A percentile compares a stretch with the other conserved stretches of the same genome.
phyloP scores from a whole-genome alignment of 2,797 vertebrate species.

The Mormyrops boulengeri region DNA sequence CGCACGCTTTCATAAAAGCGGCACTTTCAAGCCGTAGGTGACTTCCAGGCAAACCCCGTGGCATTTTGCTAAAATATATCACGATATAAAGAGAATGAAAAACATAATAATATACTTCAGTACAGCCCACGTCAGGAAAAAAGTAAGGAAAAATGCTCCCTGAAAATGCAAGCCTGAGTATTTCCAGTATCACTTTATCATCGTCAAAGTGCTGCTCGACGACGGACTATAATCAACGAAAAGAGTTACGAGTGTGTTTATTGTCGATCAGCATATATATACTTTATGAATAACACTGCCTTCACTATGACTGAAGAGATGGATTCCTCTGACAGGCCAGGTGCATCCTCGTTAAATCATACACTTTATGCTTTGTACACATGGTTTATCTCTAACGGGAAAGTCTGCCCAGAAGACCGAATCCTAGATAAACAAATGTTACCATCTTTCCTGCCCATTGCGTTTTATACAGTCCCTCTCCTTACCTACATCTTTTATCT shows the following conservation, averaged over 20 bases:
- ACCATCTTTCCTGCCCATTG: background rate
- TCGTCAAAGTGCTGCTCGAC: background rate
- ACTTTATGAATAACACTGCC: background rate
- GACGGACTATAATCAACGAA: background rate
- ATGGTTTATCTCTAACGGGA: background rate
- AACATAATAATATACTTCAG: background rate
- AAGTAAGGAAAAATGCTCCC: background rate
- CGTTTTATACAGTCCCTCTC: background rate
- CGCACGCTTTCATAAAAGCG: background rate
- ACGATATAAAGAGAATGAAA: background rate
- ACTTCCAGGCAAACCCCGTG: background rate
- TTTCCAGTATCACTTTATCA: background rate
- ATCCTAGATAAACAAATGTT: background rate
- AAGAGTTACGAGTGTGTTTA: background rate
- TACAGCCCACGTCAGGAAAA: background rate
- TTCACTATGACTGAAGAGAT: background rate
- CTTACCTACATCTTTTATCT: background rate
- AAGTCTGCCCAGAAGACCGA: background rate
- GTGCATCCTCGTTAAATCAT: background rate
- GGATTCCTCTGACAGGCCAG: background rate
- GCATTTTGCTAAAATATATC: background rate
- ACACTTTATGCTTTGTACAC: background rate
- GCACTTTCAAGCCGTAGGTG: background rate
- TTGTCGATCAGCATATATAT: background rate
- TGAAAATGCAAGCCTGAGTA: background rate